Conservation (phyloP, 2,113 vertebrate genomes). For the Grallaria varia region DNA sequence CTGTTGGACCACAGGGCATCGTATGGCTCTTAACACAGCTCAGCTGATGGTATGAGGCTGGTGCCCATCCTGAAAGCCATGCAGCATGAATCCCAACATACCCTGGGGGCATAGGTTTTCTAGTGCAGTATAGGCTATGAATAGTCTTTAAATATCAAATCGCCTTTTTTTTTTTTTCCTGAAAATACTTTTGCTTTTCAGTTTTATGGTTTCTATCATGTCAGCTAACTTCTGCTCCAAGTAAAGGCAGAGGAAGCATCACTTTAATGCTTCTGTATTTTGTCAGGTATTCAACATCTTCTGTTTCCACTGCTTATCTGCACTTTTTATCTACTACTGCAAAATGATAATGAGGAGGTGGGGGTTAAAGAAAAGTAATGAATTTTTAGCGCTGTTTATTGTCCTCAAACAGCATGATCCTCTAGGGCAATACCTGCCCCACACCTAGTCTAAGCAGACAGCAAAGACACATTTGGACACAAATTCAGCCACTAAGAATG, state of each 20-base stretch:
- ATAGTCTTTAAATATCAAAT: background rate
- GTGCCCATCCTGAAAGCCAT: background rate
- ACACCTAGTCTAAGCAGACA: slow-evolving; percentile 27
- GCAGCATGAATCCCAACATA: background rate
- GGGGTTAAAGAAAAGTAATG: slow-evolving; percentile 60
- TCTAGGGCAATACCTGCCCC: slow-evolving; percentile 32
- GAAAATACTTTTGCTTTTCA: background rate
- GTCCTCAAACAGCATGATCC: slow-evolving; percentile 41
- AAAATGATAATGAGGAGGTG: slow-evolving; percentile 46
- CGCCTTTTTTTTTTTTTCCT: background rate
- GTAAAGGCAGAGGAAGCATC: background rate
- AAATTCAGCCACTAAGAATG: slow-evolving; percentile 54
- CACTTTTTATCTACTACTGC: background rate
- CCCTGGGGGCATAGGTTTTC: background rate
- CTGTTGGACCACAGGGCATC: background rate
- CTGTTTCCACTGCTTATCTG: slow-evolving; percentile 2
- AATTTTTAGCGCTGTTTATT: slow-evolving; percentile 52
- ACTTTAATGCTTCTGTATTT: slow-evolving; percentile 5
- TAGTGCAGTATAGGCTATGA: background rate
- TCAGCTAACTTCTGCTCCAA: background rate
- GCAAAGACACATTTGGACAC: slow-evolving; percentile 42
- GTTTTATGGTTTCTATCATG: background rate
- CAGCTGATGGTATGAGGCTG: background rate
- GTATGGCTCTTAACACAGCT: background rate
- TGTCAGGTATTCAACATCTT: slow-evolving; percentile 6